These are phyloP conservation scores for Euplexia lucipara DNA, from an alignment of 2,888 invertebrate species.

Conservation along the genomic window DNA sequence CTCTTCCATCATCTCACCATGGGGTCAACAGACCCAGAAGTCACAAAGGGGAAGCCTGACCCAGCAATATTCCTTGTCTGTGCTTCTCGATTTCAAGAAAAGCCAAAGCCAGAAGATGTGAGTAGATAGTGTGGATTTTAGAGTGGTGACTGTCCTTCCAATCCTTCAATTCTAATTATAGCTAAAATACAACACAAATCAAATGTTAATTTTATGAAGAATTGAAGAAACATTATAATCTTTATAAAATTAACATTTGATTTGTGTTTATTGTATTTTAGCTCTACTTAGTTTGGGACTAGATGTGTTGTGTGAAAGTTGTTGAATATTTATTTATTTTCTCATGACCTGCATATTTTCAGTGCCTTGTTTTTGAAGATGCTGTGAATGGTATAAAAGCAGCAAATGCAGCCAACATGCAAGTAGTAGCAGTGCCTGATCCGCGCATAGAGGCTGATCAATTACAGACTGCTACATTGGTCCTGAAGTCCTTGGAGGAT, in stretches of 20 bases:
- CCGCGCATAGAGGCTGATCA: constrained; percentile 77
- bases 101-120: constrained; percentile 92
- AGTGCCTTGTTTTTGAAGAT: constrained; percentile 97
- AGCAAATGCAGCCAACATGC: constrained; percentile 95
- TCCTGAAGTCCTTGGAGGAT: constrained; percentile 94
- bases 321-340: no score
- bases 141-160: no score
- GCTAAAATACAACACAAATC: no score
- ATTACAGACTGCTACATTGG: constrained; percentile 91
- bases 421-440: constrained; percentile 95
- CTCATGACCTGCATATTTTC: constrained; percentile 68
- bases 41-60: constrained; percentile 96
- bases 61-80: constrained; percentile 96
- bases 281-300: no score
- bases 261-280: no score
- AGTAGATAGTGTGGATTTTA: constrained; percentile 56
- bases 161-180: no score
- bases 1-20: constrained; percentile 94
- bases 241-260: no score
- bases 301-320: no score
- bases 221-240: no score
- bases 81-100: constrained; percentile 93
- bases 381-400: constrained; percentile 96
- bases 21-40: constrained; percentile 96
- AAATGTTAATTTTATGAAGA: no score